A percentile compares a stretch with the other conserved stretches of the same genome.
Evolutionary conservation across 1,140 invertebrate species (phyloP).

Genomic region (Musca domestica): DNA sequence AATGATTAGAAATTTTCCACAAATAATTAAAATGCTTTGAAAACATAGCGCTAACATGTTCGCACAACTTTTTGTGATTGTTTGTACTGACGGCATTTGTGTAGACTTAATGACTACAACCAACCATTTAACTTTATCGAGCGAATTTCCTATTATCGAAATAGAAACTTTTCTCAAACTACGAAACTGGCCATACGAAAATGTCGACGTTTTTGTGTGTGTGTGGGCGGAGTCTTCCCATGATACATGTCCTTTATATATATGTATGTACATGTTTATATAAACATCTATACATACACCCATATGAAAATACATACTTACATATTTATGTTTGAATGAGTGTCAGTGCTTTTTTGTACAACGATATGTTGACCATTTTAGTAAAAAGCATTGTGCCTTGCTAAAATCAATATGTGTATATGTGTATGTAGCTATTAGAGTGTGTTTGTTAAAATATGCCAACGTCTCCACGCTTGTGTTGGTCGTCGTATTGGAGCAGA

Average conservation of each 20-base stretch:
- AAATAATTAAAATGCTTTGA: too few relatives aligned
- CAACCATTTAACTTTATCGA: slow-evolving; percentile 16
- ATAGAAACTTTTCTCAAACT: slow-evolving; percentile 12
- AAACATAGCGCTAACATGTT: too few relatives aligned
- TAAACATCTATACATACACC: not conserved
- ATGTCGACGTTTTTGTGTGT: slow-evolving; percentile 1
- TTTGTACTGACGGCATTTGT: too few relatives aligned
- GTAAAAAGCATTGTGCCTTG: slow-evolving; percentile 18
- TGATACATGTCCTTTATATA: not conserved
- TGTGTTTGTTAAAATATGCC: not conserved
- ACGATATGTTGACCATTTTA: slow-evolving; percentile 20
- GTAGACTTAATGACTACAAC: not conserved
- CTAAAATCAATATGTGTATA: slow-evolving; percentile 14
- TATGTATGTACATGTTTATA: too few relatives aligned
- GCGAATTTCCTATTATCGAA: not conserved
- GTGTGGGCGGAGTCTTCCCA: slow-evolving; percentile 6
- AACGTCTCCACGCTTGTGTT: not conserved
- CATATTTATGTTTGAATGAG: too few relatives aligned
- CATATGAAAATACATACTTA: slow-evolving; percentile 4
- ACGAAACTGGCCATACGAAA: not conserved
- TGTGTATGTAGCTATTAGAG: not conserved
- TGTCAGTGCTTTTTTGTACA: not conserved
- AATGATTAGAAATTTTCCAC: too few relatives aligned
- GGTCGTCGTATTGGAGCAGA: not conserved
- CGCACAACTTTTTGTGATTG: too few relatives aligned